These are phyloP conservation scores for Montipora foliosa DNA, from an alignment of 64 coral and sea anemone genomes.

Conservation along the genomic window DNA sequence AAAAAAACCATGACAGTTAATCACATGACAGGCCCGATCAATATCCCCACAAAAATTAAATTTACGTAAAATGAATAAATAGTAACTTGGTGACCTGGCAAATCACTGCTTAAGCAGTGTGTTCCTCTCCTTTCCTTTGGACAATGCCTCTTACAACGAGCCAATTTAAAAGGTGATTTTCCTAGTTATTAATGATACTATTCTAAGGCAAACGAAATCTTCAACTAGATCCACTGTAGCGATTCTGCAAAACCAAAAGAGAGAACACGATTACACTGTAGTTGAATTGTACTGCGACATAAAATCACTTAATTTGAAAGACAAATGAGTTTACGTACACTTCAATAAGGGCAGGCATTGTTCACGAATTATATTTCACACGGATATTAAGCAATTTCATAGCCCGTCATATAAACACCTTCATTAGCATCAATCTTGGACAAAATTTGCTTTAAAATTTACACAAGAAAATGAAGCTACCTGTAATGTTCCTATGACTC, in stretches of 20 bases:
- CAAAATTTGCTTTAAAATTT: not conserved
- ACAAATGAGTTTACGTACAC: no score
- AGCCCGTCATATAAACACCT: no score
- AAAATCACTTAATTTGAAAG: no score
- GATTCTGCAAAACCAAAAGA: conserved; percentile 76
- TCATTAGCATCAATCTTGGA: no score
- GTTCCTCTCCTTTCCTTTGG: not conserved
- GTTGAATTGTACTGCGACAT: no score
- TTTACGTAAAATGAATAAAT: not conserved
- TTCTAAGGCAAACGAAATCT: conserved; percentile 1
- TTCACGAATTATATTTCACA: no score
- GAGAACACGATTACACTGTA: not conserved
- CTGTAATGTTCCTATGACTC: conserved; percentile 96
- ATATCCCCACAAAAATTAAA: not conserved
- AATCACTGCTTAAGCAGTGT: not conserved
- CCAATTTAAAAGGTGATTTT: not conserved
- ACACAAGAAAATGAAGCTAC: conserved; percentile 15
- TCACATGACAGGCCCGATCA: no score
- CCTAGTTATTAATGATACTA: not conserved
- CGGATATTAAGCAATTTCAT: no score
- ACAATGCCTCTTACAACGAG: not conserved
- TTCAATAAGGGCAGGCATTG: no score
- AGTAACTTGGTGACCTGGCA: not conserved
- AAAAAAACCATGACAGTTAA: no score
- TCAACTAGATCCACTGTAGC: conserved; percentile 98